Conservation (phyloP, 2,113 vertebrate genomes). For the Pycnonotus jocosus region DNA sequence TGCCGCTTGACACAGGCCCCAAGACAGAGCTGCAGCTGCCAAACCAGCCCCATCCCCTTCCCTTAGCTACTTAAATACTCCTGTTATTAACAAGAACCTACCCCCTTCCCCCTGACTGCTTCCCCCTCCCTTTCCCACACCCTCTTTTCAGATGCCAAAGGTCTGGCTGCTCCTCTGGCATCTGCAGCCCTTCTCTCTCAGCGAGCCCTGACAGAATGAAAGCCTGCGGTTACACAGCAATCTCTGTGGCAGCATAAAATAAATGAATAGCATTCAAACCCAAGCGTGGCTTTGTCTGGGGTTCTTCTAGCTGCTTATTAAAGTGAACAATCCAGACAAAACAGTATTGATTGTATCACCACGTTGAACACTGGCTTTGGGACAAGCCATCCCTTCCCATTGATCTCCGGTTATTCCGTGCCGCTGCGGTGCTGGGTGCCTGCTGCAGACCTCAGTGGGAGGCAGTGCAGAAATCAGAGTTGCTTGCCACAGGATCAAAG, state of each 20-base stretch:
- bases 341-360: conserved; percentile 26
- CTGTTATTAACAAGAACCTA: neutral
- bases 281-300: conserved; percentile 31
- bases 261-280: conserved; percentile 52
- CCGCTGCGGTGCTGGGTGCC: neutral
- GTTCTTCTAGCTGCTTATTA: conserved; percentile 26
- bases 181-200: conserved; percentile 5
- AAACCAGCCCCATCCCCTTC: neutral
- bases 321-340: conserved; percentile 43
- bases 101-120: neutral
- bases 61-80: conserved; percentile 8
- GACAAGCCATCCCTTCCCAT: neutral
- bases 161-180: conserved; percentile 40
- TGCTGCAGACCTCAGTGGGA: neutral
- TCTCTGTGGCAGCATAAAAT: conserved; percentile 43
- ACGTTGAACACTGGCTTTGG: neutral
- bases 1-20: neutral
- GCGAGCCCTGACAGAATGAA: neutral
- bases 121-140: conserved; percentile 28
- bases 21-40: neutral
- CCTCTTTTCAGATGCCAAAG: conserved; percentile 31
- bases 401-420: neutral
- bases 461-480: conserved; percentile 27
- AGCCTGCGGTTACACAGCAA: conserved; percentile 18
- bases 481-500: conserved; percentile 44